phyloP scores from a whole-genome alignment of 1,140 invertebrate species.

The Phymastichus coffea region DNA sequence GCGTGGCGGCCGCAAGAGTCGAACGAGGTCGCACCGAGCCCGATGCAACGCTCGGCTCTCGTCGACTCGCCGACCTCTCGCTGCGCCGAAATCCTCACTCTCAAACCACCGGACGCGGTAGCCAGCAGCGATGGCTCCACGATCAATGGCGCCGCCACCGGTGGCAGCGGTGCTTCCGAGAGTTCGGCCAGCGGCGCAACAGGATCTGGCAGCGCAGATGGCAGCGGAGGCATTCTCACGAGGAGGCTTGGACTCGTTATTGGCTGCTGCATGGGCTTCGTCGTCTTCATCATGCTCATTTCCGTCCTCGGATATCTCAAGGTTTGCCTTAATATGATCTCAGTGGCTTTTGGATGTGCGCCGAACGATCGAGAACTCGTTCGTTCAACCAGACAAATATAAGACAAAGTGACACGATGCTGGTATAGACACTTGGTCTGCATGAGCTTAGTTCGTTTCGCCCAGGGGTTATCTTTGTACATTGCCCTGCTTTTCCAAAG shows the following conservation, averaged over 20 bases:
- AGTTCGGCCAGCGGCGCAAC: constrained; percentile 37
- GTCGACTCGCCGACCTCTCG: constrained; percentile 69
- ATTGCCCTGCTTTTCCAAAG: too few species aligned
- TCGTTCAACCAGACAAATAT: too few species aligned
- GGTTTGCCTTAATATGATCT: too few species aligned
- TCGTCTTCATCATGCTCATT: constrained; percentile 79
- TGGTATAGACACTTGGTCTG: too few species aligned
- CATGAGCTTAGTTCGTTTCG: not conserved
- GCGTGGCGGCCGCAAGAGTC: constrained; percentile 56
- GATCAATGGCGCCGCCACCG: constrained; percentile 61
- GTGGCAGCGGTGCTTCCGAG: constrained; percentile 34
- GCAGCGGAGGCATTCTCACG: constrained; percentile 61
- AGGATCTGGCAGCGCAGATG: not conserved
- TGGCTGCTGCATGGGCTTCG: constrained; percentile 80
- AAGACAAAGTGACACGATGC: too few species aligned
- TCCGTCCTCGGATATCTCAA: constrained; percentile 81
- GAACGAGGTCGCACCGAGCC: constrained; percentile 33
- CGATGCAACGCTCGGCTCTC: constrained; percentile 47
- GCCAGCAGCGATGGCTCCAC: constrained; percentile 58
- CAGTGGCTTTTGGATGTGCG: too few species aligned
- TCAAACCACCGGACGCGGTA: constrained; percentile 65
- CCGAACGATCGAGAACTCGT: too few species aligned
- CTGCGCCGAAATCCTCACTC: constrained; percentile 70
- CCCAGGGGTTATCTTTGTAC: not conserved
- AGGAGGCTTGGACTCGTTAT: constrained; percentile 79